Evolutionary conservation across 1,140 invertebrate genomes (phyloP), one percentile per base, ranked within the genome.

Genomic region (Caerostris extrusa): DNA sequence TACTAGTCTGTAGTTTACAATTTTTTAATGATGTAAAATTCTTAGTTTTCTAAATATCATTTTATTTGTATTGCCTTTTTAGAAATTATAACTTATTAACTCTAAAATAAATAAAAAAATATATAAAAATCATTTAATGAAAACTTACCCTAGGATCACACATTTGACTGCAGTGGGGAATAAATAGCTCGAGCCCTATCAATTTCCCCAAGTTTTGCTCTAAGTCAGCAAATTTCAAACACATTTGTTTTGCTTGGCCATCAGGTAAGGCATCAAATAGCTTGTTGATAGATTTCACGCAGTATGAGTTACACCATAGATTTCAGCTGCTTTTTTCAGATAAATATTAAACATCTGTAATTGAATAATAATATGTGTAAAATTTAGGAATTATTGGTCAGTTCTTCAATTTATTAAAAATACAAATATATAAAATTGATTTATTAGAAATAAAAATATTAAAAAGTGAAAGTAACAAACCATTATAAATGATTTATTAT

Each of bases 201-300:
- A 94, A 99, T 98, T 97, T 99, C 99, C 83, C 99, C 99, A 53
- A 99, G 96, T 96, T 99, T 2, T 98, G 98, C 96, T 99, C 99
- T 97, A 99, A 97, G 96, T 99, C 99, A 17, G 99, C 97, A 97
- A 99, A 99, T 85, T 98, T 96, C 57, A 99, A 95, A 95, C 99
- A 99, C 98, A 99, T 99, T 96, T 99, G 98, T 95, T 99, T 97
- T 14, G 99, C 97, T 95, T 98, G 98, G 94, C 98, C 97, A 96
- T 99, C 99, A 34, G 97, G 97, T 60, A 99, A 96, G 12, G 98
- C 97, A 96, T 99, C 99, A 95, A n/a, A 99, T 99, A 0, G 99
- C 99, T 96, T 99, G 98, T 96, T 99, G 98, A 96, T 99, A 99
- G 95, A 99, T 99, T 96, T 98, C 97, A 71, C 99, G 96, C n/a